phyloP scores from a whole-genome alignment of 2,113 vertebrate species.

The Pseudopipra pipra region DNA sequence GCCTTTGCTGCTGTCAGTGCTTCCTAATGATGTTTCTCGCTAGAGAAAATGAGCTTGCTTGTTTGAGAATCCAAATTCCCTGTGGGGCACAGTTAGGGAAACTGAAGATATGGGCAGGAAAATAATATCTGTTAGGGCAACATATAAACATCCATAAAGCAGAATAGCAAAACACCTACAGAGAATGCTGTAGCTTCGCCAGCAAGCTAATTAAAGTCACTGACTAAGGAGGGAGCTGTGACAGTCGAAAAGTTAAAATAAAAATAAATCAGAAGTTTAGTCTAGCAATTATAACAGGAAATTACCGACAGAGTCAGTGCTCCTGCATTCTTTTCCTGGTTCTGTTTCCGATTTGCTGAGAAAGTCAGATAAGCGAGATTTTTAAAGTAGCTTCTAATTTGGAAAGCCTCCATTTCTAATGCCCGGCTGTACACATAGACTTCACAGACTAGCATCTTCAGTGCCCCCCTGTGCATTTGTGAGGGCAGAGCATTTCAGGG shows the following conservation, averaged over 20 bases:
- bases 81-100: constrained; percentile 3
- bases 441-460: neutral
- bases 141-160: constrained; percentile 5
- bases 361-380: neutral
- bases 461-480: neutral
- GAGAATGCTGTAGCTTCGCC: constrained; percentile 2
- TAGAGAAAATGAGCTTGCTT: constrained; percentile 41
- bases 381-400: neutral
- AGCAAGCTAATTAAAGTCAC: constrained; percentile 34
- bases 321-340: neutral
- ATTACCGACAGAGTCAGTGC: neutral
- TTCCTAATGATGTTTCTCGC: constrained; percentile 26
- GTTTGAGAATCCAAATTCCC: constrained; percentile 7
- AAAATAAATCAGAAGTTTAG: constrained; percentile 50
- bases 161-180: constrained; percentile 32
- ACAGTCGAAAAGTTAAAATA: constrained; percentile 29
- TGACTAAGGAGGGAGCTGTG: neutral
- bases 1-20: constrained; percentile 5
- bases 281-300: constrained; percentile 38
- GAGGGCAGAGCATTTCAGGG: neutral
- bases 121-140: neutral
- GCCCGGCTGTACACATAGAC: neutral
- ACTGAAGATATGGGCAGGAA: constrained; percentile 24
- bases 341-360: neutral
- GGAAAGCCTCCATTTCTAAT: neutral